Evolutionary conservation across 2,888 invertebrate genomes (phyloP).

Genomic region (Willowsia nigromaculata): DNA sequence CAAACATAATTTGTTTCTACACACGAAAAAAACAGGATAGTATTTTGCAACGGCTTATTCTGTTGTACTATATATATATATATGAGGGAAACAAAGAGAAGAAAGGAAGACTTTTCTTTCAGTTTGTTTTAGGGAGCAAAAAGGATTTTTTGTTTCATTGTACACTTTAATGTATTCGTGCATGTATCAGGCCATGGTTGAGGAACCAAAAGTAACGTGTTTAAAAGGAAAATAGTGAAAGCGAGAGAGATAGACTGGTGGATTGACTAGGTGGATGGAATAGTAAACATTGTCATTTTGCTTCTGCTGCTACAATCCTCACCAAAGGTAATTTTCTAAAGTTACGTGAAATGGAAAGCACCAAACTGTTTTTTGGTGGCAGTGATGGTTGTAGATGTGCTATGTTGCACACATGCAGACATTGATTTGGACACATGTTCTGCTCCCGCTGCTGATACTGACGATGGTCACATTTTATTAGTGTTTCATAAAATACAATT

Average conservation of each 20-base stretch:
- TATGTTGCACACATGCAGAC: slow-evolving; percentile 24
- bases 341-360: slow-evolving; percentile 1
- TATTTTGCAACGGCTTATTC: not conserved
- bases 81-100: not conserved
- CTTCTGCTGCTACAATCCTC: not conserved
- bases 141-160: slow-evolving; percentile 25
- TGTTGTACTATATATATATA: not conserved
- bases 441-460: not conserved
- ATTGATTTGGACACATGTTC: slow-evolving; percentile 46
- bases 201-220: not conserved
- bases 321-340: slow-evolving; percentile 16
- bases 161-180: slow-evolving; percentile 45
- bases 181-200: slow-evolving; percentile 6
- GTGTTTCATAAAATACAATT: not conserved
- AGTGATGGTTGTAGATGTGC: not conserved
- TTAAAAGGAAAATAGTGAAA: not conserved
- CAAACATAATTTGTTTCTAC: not conserved
- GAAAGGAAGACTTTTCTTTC: not conserved
- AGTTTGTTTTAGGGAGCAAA: slow-evolving; percentile 3
- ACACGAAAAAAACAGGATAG: not conserved
- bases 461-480: slow-evolving; percentile 39
- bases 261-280: slow-evolving; percentile 16
- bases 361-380: slow-evolving; percentile 10
- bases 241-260: not conserved
- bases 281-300: slow-evolving; percentile 19